These are phyloP conservation scores for Physella acuta DNA, from an alignment of 1,140 invertebrate species.

Conservation along the genomic window DNA sequence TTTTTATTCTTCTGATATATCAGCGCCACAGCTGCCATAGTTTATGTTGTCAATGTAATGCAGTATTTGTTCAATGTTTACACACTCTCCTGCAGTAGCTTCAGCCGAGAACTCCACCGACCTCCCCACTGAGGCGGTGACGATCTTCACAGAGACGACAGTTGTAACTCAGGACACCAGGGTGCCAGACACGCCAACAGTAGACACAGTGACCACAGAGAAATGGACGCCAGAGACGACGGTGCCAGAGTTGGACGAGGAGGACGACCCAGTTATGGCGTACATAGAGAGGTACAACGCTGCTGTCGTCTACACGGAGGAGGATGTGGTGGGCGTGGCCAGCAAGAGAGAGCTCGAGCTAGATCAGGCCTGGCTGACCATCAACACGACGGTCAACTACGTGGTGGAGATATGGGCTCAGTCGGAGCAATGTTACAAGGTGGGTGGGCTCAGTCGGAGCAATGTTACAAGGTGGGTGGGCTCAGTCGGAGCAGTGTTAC, in stretches of 20 bases:
- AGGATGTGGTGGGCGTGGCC: constrained; percentile 13
- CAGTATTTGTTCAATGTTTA: neutral
- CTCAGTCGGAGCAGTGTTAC: too few relatives aligned
- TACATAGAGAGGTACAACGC: constrained; percentile 27
- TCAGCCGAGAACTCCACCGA: neutral
- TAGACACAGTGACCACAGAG: neutral
- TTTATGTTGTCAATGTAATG: too few relatives aligned
- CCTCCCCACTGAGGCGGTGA: neutral
- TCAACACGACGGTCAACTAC: constrained; percentile 42
- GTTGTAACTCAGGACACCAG: neutral
- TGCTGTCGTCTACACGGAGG: neutral
- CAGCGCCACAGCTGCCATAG: too few relatives aligned
- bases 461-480: constrained; percentile 47
- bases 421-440: constrained; percentile 46
- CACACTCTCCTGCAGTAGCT: neutral
- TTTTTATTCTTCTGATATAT: too few relatives aligned
- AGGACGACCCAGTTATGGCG: neutral
- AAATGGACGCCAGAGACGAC: neutral
- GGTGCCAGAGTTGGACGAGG: neutral
- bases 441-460: constrained; percentile 34
- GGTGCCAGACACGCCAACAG: neutral
- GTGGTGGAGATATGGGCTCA: constrained; percentile 38
- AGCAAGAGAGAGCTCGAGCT: constrained; percentile 32
- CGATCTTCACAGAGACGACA: neutral
- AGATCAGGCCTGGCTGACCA: constrained; percentile 46